A percentile compares a stretch with the other conserved stretches of the same genome.
Conservation (phyloP, 2,797 vertebrate species). For the Champsocephalus gunnari region DNA sequence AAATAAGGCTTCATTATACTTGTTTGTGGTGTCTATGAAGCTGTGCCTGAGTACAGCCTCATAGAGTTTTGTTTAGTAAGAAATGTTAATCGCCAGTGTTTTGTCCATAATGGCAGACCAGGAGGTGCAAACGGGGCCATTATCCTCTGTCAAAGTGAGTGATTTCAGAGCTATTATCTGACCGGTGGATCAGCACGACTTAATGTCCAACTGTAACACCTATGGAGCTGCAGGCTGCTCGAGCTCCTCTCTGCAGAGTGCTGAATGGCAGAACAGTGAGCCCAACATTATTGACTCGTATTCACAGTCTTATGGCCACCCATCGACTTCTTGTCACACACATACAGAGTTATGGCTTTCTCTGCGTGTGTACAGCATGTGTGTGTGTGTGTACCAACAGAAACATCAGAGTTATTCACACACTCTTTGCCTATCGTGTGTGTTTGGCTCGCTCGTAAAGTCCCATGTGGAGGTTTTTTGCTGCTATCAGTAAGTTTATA, state of each 20-base stretch:
- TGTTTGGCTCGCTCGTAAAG: conserved; percentile 10
- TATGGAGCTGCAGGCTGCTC: conserved; percentile 59
- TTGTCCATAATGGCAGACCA: conserved; percentile 33
- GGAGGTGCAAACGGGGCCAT: conserved; percentile 32
- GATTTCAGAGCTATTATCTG: conserved; percentile 60
- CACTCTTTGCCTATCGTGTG: conserved; percentile 14
- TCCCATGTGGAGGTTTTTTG: background rate
- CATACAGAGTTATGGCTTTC: conserved; percentile 66
- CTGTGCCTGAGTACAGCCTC: background rate
- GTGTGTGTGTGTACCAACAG: conserved; percentile 18
- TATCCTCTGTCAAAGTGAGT: conserved; percentile 58
- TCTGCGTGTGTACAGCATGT: conserved; percentile 18
- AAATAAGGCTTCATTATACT: background rate
- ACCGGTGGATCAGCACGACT: conserved; percentile 45
- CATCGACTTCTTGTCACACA: conserved; percentile 76
- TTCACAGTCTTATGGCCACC: conserved; percentile 72
- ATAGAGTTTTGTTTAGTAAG: background rate
- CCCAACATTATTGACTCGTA: conserved; percentile 74
- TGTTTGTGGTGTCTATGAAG: background rate
- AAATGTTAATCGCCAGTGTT: conserved; percentile 35
- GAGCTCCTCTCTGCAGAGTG: conserved; percentile 64
- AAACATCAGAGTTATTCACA: conserved; percentile 38
- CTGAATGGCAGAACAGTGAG: conserved; percentile 74
- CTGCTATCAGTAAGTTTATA: conserved; percentile 7
- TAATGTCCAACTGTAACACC: conserved; percentile 63